Evolutionary conservation across 1,140 invertebrate species (phyloP), one percentile per base, ranked within the genome.

Genomic region (Nasonia vitripennis): DNA sequence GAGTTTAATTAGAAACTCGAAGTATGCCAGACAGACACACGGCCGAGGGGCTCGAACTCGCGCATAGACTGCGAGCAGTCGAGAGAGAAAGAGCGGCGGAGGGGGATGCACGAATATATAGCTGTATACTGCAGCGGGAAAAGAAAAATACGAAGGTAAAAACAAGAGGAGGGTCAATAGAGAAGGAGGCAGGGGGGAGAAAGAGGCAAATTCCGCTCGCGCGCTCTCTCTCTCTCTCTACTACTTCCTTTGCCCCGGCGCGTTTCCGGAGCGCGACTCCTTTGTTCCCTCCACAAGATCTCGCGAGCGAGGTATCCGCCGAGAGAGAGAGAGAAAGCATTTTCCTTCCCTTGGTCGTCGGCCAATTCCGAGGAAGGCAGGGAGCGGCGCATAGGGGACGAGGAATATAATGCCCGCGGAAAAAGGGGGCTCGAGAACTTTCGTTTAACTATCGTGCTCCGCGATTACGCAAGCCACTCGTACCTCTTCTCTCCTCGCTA

Each of bases 1-100:
- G 90, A 92, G 91, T 93, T 93, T 93, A 92, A 92, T 93, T 92
- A 92, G 91, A 92, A 92, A 91, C 91, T 92, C 88, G 85, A 81
- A 37, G 77, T 81, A 81, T 51, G 41, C 68, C 41, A 81, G 79
- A 71, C 78, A 41, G 55, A 62, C 84, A 86, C 82, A 86, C 45
- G 85, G 83, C 45, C 31, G 51, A 83, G 81, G 74, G 84, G 83
- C 71, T 78, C 74, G 81, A 82, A 83, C 41, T 23, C 55, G 2
- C 45, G 37, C n/a, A 11, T 45, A 84, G 80, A 6, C 82, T 31
- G 84, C 79, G 79, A 87, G 70, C 81, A 34, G 62, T 45, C 20
- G 31, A 41, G 11, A 68, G 41, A 68, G 37, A 71, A 31, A 27
- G 27, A 27, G 27, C 0, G 27, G 27, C 27, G 27, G 27, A 27